Evolutionary conservation across 2,888 invertebrate genomes (phyloP).

Genomic region (Patella pellucida): DNA sequence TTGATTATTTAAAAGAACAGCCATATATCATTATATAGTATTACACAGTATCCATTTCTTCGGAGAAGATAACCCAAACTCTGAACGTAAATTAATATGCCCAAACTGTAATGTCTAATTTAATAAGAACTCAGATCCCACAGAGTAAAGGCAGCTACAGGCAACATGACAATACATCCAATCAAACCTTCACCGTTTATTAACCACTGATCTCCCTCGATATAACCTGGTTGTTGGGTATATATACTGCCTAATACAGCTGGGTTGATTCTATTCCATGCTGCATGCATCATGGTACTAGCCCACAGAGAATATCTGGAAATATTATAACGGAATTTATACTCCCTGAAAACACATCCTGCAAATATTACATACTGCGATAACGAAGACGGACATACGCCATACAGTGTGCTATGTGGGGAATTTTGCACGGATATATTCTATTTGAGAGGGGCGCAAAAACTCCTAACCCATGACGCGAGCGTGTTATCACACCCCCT

Average conservation of each 20-base stretch:
- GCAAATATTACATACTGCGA: not conserved
- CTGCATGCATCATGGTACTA: constrained; percentile 47
- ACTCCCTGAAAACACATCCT: not conserved
- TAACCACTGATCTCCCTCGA: constrained; percentile 51
- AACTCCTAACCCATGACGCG: no score
- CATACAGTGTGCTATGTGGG: no score
- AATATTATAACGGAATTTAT: not conserved
- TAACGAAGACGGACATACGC: no score
- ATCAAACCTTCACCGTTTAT: constrained; percentile 58
- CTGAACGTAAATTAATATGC: no score
- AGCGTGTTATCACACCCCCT: no score
- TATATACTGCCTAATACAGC: constrained; percentile 54
- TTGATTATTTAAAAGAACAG: no score
- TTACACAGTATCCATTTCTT: no score
- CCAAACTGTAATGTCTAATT: not conserved
- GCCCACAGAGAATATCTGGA: constrained; percentile 54
- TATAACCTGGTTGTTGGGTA: constrained; percentile 45
- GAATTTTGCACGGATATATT: not conserved
- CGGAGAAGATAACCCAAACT: no score
- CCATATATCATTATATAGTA: no score
- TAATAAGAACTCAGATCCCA: not conserved
- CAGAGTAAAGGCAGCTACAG: not conserved
- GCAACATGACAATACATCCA: constrained; percentile 44
- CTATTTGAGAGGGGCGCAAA: no score
- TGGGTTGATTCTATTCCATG: constrained; percentile 57